Evolutionary conservation across 2,888 invertebrate species (phyloP), one percentile per base, ranked within the genome.

Genomic region (Limnephilus lunatus): DNA sequence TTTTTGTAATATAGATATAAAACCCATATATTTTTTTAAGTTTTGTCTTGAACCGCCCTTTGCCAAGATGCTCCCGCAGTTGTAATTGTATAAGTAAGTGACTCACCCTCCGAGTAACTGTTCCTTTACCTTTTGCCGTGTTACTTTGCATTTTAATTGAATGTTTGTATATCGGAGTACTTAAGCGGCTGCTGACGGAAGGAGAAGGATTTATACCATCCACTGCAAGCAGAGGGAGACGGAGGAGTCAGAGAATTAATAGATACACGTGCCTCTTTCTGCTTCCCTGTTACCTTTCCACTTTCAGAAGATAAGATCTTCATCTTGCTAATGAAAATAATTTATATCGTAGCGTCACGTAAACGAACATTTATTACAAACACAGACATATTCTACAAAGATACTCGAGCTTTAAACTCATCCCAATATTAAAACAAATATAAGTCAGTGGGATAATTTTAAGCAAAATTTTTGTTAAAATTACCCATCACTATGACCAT

Each of bases 141-240:
- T 93, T 94, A 93, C 94, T 94, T 94, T 94, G 94, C 94, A 94
- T 94, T 94, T 94, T 94, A 94, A 94, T 94, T 94, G 94, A 94
- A 94, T 94, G 94, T 94, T 94, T 94, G 94, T 94, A 93, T 94
- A 93, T 93, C 92, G 91, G 90, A 92, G 93, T 93, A 92, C 92
- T 90, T 68, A 83, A 85, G 89, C 89, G 90, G 68, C 68, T 68
- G 68, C 68, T 68, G 68, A 25, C 68, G 68, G 68, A 89, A 85
- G 87, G 90, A 85, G 87, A 88, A 83, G 92, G 81, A 88, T 68
- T 68, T 68, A 68, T 25, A 25, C 68, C 68, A 88, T 9, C 53
- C 44, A 89, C 91, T 90, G 39, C 31, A 35, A 30, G 48, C 19
- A 81, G 35, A 91, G 85, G 81, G 89, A 88, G 90, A 80, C 81